Evolutionary conservation across 2,113 vertebrate species (phyloP).

Genomic region (Heliornis fulica): DNA sequence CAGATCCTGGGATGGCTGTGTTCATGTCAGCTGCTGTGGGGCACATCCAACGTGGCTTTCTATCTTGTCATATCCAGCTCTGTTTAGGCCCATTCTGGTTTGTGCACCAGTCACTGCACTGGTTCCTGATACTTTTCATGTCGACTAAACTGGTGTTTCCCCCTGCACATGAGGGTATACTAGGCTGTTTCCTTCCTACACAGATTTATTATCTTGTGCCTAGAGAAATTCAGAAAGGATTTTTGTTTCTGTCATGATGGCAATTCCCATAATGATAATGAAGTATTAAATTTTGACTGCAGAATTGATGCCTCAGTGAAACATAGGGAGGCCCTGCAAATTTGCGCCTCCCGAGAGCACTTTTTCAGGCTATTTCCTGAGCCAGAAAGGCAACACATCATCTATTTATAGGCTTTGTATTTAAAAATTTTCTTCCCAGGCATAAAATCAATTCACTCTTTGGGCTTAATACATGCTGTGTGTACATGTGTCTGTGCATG

Average conservation of each 20-base stretch:
- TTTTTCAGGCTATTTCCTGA: constrained; percentile 2
- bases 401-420: not conserved
- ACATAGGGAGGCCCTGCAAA: not conserved
- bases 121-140: not conserved
- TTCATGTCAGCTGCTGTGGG: not conserved
- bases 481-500: not conserved
- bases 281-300: not conserved
- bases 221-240: not conserved
- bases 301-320: not conserved
- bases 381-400: not conserved
- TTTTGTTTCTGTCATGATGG: not conserved
- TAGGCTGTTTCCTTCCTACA: not conserved
- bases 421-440: constrained; percentile 13
- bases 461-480: not conserved
- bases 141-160: not conserved
- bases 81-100: not conserved
- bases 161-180: fast-evolving
- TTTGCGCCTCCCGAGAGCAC: not conserved
- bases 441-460: not conserved
- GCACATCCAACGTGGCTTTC: not conserved
- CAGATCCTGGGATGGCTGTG: not conserved
- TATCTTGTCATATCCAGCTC: not conserved
- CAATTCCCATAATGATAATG: not conserved
- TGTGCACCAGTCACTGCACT: not conserved
- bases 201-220: not conserved